Conservation (phyloP, 2,888 invertebrate species). For the Fragum sueziense region DNA sequence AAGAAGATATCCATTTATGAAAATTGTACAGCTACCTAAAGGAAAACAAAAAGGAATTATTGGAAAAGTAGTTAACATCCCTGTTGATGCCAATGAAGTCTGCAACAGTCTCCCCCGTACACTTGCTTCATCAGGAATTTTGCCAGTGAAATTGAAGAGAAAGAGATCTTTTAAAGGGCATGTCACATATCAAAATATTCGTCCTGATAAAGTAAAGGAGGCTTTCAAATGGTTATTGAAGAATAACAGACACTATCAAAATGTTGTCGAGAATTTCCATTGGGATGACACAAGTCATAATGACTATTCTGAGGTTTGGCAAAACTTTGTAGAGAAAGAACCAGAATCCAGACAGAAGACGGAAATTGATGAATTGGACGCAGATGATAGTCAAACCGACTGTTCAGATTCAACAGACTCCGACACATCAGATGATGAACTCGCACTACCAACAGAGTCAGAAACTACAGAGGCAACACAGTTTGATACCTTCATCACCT, state of each 20-base stretch:
- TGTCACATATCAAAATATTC: slow-evolving; percentile 31
- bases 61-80: slow-evolving; percentile 44
- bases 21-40: slow-evolving; percentile 27
- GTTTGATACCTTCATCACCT: slow-evolving; percentile 45
- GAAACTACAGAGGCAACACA: not conserved
- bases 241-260: too few relatives aligned
- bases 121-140: slow-evolving; percentile 20
- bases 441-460: not conserved
- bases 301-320: slow-evolving; percentile 33
- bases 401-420: not conserved
- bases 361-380: not conserved
- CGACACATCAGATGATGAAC: not conserved
- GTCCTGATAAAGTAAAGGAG: slow-evolving; percentile 28
- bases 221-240: slow-evolving; percentile 31
- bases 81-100: slow-evolving; percentile 24
- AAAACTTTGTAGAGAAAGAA: not conserved
- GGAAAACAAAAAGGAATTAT: slow-evolving; percentile 34
- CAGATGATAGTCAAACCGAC: not conserved
- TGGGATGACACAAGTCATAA: slow-evolving; percentile 21
- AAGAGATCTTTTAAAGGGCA: slow-evolving; percentile 33
- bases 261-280: slow-evolving; percentile 5
- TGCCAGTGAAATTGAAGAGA: slow-evolving; percentile 41
- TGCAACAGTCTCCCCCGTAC: slow-evolving; percentile 30
- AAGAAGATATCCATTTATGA: slow-evolving; percentile 47
- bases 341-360: not conserved